Conservation (phyloP, 2,113 vertebrate species). For the Nematolebias whitei region DNA sequence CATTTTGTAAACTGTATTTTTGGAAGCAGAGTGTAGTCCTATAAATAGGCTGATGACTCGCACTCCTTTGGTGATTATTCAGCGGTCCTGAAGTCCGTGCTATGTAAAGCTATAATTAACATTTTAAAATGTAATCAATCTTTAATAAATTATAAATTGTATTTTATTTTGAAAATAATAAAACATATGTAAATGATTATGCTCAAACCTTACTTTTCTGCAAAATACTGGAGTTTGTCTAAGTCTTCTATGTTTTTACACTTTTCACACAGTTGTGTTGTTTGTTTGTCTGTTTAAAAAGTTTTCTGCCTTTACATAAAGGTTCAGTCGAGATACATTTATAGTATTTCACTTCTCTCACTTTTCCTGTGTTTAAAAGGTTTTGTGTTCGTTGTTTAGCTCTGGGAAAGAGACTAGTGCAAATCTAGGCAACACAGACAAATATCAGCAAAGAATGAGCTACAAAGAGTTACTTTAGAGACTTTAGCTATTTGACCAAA, state of each 20-base stretch:
- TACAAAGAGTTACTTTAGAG: neutral
- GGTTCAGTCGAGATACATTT: too few relatives aligned
- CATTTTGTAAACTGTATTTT: conserved; percentile 31
- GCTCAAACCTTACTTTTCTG: conserved; percentile 7
- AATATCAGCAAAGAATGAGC: neutral
- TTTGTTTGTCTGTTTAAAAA: too few relatives aligned
- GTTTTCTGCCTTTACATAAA: too few relatives aligned
- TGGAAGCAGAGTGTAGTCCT: conserved; percentile 31
- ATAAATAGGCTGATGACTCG: conserved; percentile 38
- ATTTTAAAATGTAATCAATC: conserved; percentile 58
- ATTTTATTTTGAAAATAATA: conserved; percentile 49
- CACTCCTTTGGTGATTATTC: conserved; percentile 47
- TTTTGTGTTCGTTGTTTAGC: neutral
- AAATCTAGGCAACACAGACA: neutral
- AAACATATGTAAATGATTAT: conserved; percentile 28
- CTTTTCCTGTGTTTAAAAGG: neutral
- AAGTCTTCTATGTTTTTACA: too few relatives aligned
- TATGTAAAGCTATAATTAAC: conserved; percentile 64
- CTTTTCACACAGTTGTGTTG: too few relatives aligned
- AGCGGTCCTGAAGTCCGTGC: conserved; percentile 36
- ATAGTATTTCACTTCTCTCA: too few relatives aligned
- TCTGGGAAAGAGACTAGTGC: neutral
- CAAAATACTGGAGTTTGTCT: conserved; percentile 13
- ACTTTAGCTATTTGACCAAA: neutral
- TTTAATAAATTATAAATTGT: conserved; percentile 58